A percentile compares a stretch with the other conserved stretches of the same genome.
These are phyloP conservation scores for Coluber constrictor DNA, from an alignment of 2,797 vertebrate species.

Conservation along the genomic window DNA sequence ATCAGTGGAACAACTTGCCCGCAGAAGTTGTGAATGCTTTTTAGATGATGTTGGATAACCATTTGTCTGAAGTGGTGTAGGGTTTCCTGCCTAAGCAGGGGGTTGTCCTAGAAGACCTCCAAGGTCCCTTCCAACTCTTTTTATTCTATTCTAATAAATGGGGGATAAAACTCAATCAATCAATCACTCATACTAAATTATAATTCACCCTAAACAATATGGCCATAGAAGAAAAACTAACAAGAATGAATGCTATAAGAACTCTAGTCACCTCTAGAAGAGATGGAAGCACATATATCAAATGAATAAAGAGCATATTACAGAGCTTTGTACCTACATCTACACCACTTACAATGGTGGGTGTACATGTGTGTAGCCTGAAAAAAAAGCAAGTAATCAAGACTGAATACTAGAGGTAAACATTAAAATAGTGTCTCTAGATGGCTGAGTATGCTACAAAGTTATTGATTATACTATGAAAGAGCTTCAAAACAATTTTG, in stretches of 20 bases:
- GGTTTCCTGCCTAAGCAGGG: too few species aligned
- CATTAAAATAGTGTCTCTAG: not conserved
- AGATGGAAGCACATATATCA: not conserved
- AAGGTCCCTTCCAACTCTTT: too few species aligned
- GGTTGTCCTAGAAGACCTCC: too few species aligned
- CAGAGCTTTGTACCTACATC: not conserved
- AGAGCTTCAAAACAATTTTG: not conserved
- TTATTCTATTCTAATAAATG: not conserved
- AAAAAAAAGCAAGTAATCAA: not conserved
- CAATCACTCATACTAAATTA: not conserved
- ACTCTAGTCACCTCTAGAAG: not conserved
- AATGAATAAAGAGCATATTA: not conserved
- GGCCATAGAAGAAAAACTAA: not conserved
- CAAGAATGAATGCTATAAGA: not conserved
- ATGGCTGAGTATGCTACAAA: not conserved
- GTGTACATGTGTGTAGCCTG: not conserved
- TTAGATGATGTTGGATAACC: too few species aligned
- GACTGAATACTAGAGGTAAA: not conserved
- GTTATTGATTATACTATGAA: not conserved
- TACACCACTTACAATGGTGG: not conserved
- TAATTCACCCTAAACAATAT: not conserved
- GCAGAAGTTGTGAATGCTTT: too few species aligned
- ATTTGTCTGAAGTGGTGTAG: too few species aligned
- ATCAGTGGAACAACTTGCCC: too few species aligned
- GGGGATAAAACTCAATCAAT: not conserved